A percentile compares a stretch with the other conserved stretches of the same genome.
Evolutionary conservation across 23 tunicate species (phyloP).

Genomic region (Styela plicata): DNA sequence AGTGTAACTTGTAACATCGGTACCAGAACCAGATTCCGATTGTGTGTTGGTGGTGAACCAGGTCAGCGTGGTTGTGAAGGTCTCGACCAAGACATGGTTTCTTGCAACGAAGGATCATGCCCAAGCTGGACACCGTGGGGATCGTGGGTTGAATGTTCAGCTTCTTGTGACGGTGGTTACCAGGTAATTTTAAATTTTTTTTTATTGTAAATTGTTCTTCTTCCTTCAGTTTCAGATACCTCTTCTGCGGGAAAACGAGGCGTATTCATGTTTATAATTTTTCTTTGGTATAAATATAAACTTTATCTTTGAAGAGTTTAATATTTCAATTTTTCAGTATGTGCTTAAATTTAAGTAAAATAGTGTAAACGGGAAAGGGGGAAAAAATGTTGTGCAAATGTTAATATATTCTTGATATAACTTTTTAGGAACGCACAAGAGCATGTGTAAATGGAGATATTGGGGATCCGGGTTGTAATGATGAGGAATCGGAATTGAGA

Average conservation of each 20-base stretch:
- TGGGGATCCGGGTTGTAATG: constrained; percentile 76
- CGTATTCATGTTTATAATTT: too few relatives aligned
- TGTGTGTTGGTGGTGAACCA: constrained; percentile 58
- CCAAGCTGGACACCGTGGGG: constrained; percentile 59
- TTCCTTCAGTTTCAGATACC: neutral
- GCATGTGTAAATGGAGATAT: constrained; percentile 53
- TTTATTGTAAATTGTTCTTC: neutral
- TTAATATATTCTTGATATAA: too few relatives aligned
- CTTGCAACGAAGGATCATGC: constrained; percentile 46
- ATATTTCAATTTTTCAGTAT: too few relatives aligned
- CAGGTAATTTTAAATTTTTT: constrained; percentile 24
- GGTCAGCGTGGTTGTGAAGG: constrained; percentile 61
- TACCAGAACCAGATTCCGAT: constrained; percentile 15
- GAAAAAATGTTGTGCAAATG: too few relatives aligned
- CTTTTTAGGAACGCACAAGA: constrained; percentile 52
- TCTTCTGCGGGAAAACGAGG: too few relatives aligned
- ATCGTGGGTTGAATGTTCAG: constrained; percentile 50
- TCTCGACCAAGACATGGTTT: constrained; percentile 21
- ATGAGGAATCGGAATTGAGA: constrained; percentile 30
- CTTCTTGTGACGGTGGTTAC: constrained; percentile 63
- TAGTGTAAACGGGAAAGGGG: too few relatives aligned
- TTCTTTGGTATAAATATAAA: too few relatives aligned
- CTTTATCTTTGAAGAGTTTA: too few relatives aligned
- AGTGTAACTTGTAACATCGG: constrained; percentile 64
- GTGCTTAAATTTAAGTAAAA: too few relatives aligned